These are phyloP conservation scores for Tokudaia tokunoshimensis DNA, from an alignment of 2,797 vertebrate species.

Conservation along the genomic window DNA sequence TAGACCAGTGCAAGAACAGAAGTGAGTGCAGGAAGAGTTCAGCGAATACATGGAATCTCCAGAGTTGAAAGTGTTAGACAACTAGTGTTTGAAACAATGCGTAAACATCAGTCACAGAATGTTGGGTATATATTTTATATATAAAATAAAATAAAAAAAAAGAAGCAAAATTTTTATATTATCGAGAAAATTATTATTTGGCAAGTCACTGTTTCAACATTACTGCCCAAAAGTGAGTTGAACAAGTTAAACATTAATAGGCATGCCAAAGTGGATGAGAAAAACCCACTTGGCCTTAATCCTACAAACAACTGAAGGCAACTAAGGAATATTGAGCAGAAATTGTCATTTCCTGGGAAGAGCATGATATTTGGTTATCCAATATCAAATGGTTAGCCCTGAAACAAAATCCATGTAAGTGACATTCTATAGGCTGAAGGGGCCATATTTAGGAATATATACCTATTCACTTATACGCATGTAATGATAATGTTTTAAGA, in stretches of 20 bases:
- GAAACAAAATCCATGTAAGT: not conserved
- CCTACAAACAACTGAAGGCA: not conserved
- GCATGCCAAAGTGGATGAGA: no score
- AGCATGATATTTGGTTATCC: not conserved
- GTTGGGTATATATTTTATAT: not conserved
- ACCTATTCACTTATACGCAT: not conserved
- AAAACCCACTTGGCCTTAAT: not conserved
- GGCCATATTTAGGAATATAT: not conserved
- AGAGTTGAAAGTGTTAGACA: not conserved
- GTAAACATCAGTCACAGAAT: not conserved
- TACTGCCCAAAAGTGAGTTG: no score
- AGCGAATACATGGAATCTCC: not conserved
- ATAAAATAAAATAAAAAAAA: no score
- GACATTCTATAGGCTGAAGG: not conserved
- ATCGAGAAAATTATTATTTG: conserved; percentile 4
- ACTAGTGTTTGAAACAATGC: not conserved
- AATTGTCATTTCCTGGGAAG: not conserved
- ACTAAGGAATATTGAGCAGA: not conserved
- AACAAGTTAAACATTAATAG: not conserved
- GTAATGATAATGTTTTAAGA: not conserved
- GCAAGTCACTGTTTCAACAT: not conserved
- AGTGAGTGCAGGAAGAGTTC: not conserved
- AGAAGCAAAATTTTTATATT: not conserved
- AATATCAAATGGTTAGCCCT: not conserved
- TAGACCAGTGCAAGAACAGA: not conserved